Conservation (phyloP, 2,888 invertebrate species). For the Steinernema scapterisci region DNA sequence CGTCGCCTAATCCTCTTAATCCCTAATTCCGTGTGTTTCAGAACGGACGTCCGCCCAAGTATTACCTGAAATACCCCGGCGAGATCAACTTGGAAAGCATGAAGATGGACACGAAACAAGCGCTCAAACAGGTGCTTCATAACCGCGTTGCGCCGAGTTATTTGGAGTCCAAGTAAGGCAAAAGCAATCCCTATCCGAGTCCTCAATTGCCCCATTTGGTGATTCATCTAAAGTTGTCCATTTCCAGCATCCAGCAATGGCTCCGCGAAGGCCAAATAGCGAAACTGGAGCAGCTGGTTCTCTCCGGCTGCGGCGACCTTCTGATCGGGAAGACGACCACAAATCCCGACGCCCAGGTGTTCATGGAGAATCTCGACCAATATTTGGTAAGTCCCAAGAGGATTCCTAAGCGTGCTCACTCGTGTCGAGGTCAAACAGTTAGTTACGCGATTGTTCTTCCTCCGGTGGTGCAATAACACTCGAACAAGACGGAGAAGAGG, state of each 20-base stretch:
- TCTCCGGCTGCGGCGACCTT: conserved; percentile 78
- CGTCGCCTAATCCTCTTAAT: conserved; percentile 39
- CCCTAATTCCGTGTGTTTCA: conserved; percentile 39
- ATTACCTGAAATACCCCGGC: conserved; percentile 68
- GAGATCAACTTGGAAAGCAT: conserved; percentile 67
- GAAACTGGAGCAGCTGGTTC: conserved; percentile 64
- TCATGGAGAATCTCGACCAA: conserved; percentile 54
- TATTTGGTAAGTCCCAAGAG: conserved; percentile 46
- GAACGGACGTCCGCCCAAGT: conserved; percentile 69
- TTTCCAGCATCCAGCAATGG: conserved; percentile 81
- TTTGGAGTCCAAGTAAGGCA: conserved; percentile 73
- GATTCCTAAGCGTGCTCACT: background rate
- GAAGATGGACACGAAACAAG: conserved; percentile 65
- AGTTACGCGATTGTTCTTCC: background rate
- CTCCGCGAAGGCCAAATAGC: conserved; percentile 79
- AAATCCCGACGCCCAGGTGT: conserved; percentile 59
- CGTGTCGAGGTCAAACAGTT: conserved; percentile 22
- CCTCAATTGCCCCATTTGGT: too few species aligned
- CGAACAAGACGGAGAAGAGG: background rate
- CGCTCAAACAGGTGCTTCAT: conserved; percentile 64
- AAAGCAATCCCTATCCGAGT: too few species aligned
- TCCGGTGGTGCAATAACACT: conserved; percentile 24
- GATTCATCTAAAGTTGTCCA: background rate
- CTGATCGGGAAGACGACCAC: conserved; percentile 72
- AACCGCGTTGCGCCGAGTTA: conserved; percentile 67